Percentiles rank a stretch among this genome's conserved stretches.
phyloP scores from a whole-genome alignment of 1,140 invertebrate species.

The Sycophila sp. region DNA sequence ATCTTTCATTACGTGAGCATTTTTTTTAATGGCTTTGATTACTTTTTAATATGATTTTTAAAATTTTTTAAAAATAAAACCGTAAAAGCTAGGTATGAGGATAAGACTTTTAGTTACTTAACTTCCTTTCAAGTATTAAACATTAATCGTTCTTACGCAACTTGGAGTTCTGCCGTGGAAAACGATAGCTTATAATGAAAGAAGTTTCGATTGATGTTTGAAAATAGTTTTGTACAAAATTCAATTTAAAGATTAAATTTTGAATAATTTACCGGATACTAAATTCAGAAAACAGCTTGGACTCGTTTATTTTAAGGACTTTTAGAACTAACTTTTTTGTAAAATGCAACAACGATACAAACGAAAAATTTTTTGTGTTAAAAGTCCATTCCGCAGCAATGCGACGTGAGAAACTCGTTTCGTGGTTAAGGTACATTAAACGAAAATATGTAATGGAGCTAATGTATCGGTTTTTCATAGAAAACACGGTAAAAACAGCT shows the following conservation, averaged over 20 bases:
- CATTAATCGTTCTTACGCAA: slow-evolving; percentile 28
- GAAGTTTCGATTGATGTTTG: slow-evolving; percentile 20
- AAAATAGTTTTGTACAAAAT: not conserved
- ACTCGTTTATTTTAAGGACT: too few species aligned
- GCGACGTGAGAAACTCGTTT: not conserved
- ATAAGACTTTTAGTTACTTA: slow-evolving; percentile 27
- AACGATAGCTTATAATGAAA: slow-evolving; percentile 29
- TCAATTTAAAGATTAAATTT: not conserved
- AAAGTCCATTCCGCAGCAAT: not conserved
- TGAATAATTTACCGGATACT: not conserved
- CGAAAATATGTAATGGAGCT: not conserved
- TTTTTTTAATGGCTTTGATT: not conserved
- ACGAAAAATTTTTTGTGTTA: not conserved
- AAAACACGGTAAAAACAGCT: not conserved
- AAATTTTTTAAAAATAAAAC: too few species aligned
- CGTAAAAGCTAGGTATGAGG: too few species aligned
- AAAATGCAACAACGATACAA: not conserved
- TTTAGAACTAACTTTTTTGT: too few species aligned
- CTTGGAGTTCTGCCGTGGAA: slow-evolving; percentile 6
- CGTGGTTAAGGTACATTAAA: not conserved
- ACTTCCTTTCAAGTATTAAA: slow-evolving; percentile 22
- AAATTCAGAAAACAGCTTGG: too few species aligned
- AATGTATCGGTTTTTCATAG: slow-evolving; percentile 7
- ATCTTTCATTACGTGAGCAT: too few species aligned
- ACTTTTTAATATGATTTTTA: not conserved